Base-by-base conservation (phyloP, 2,797 vertebrate species). In the Oophaga sylvatica region DNA sequence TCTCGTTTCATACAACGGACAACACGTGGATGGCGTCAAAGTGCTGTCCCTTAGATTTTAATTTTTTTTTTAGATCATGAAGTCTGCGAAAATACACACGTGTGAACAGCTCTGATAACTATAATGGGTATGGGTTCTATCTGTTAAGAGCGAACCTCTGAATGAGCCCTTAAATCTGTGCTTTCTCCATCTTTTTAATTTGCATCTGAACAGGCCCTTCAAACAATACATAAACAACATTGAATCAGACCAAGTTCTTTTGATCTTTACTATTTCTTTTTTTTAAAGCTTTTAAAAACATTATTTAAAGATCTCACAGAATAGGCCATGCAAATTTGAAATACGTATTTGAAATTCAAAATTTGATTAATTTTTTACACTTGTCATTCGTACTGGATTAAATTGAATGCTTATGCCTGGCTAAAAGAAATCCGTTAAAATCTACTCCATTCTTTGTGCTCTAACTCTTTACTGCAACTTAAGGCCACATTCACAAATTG, bases 391-490 rank as follows among this genome's bases (percentile, higher is more conserved):
- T 17, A 11, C 19, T 71, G 31, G 19, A 3, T 29, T 67, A n/a
- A 13, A 29, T 13, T 67, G n/a, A 29, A 70, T 70, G 29, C 35
- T 6, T 8, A 45, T 73, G 68, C 31, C 68, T 67, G 11, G 12
- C 56, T 41, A 62, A 84, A 83, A 81, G 63, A 73, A 85, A 80
- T 90, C 67, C 57, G 85, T 70, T 65, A 70, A 73, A 45, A 73
- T 45, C 41, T 81, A 86, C 65, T 87, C 79, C 91, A 90, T 91
- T 91, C 89, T 84, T 90, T 12, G 48, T 82, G 75, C 83, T 80
- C 90, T 73, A 87, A 89, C 89, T 87, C 85, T 85, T 88, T 83
- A 67, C 87, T 87, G 83, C 81, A 90, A 87, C 87, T 88, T 90
- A 89, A 90, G 85, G 3, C 35, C 35, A 41, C 35, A 3, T 41